Evolutionary conservation across 2,113 vertebrate species (phyloP).

Genomic region (Blennius ocellaris): DNA sequence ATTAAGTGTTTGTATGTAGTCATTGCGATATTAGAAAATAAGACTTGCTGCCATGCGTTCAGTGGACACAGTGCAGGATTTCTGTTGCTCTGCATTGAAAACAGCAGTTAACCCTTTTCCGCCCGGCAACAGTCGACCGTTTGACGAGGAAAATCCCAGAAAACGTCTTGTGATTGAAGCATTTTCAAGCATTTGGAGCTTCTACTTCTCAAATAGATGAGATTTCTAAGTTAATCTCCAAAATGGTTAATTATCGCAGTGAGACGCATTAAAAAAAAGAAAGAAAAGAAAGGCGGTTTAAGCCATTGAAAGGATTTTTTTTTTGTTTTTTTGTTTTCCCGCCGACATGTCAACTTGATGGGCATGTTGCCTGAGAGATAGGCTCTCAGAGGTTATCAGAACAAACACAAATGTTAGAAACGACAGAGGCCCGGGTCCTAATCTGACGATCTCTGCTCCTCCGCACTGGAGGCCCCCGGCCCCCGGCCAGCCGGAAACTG

Average conservation of each 20-base stretch:
- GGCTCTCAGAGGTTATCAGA: conserved; percentile 58
- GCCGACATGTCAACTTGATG: conserved; percentile 10
- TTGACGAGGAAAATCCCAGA: conserved; percentile 27
- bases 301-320: no score
- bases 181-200: conserved; percentile 22
- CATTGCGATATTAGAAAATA: no score
- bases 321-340: conserved; percentile 14
- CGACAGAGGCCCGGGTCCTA: conserved; percentile 28
- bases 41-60: no score
- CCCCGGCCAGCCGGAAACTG: conserved; percentile 11
- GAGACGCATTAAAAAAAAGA: no score
- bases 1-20: not conserved
- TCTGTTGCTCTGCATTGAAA: not conserved
- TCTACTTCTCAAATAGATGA: not conserved
- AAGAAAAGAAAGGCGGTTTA: no score
- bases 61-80: no score
- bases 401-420: conserved; percentile 49
- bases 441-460: conserved; percentile 33
- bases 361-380: conserved; percentile 38
- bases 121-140: conserved; percentile 55
- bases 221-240: no score
- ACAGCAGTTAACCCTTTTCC: conserved; percentile 16
- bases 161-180: conserved; percentile 39
- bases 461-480: conserved; percentile 21
- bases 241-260: no score